These are phyloP conservation scores for Thecocarcelia acutangulata DNA, from an alignment of 2,888 invertebrate genomes.

Conservation along the genomic window DNA sequence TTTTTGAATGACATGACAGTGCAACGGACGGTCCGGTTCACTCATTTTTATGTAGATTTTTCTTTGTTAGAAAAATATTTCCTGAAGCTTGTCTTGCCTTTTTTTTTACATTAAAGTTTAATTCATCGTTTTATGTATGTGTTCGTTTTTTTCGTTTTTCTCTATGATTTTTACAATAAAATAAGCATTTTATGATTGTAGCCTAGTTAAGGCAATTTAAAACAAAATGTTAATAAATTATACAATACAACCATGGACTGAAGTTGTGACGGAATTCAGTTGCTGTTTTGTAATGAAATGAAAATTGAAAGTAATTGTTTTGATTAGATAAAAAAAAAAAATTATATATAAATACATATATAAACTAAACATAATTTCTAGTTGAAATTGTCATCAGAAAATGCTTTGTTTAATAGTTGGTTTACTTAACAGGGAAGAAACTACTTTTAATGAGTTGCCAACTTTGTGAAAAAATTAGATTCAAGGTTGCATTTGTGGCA, in stretches of 20 bases:
- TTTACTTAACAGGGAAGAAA: neutral
- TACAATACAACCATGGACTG: slow-evolving; percentile 18
- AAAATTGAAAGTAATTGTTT: slow-evolving; percentile 61
- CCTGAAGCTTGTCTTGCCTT: slow-evolving; percentile 51
- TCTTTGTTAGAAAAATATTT: slow-evolving; percentile 58
- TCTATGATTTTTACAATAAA: slow-evolving; percentile 31
- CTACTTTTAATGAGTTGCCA: slow-evolving; percentile 3
- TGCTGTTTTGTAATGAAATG: slow-evolving; percentile 36
- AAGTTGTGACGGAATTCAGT: slow-evolving; percentile 20
- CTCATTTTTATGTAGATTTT: slow-evolving; percentile 57
- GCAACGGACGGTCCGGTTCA: slow-evolving; percentile 39
- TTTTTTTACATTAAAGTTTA: slow-evolving; percentile 21
- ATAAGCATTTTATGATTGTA: slow-evolving; percentile 53
- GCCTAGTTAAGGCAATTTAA: slow-evolving; percentile 65
- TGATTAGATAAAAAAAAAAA: slow-evolving; percentile 44
- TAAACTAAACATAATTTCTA: slow-evolving; percentile 36
- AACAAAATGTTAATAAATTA: slow-evolving; percentile 46
- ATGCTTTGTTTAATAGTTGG: neutral
- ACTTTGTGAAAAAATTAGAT: neutral
- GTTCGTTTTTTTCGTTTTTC: neutral
- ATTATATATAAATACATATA: neutral
- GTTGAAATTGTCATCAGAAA: slow-evolving; percentile 29
- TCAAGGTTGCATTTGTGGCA: neutral
- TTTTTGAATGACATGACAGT: slow-evolving; percentile 27
- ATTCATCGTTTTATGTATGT: slow-evolving; percentile 37